Percentiles rank a stretch among this genome's conserved stretches.
Evolutionary conservation across 1,140 invertebrate species (phyloP).

Genomic region (Tribolium castaneum): DNA sequence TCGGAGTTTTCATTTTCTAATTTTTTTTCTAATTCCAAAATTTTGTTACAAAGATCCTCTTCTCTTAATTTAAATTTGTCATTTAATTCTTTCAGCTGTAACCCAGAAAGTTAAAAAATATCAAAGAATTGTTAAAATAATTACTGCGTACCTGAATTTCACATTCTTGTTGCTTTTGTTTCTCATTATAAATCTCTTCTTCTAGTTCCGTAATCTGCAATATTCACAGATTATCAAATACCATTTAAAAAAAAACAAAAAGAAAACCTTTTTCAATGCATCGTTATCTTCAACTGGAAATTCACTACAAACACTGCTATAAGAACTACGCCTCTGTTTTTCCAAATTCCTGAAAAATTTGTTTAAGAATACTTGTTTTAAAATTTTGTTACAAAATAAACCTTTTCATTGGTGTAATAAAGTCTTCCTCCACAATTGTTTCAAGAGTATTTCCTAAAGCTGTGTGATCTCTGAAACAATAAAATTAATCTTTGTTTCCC

Average conservation of each 20-base stretch:
- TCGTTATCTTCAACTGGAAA: background rate
- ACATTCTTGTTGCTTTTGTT: background rate
- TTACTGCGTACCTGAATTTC: background rate
- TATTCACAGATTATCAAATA: background rate
- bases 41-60: conserved; percentile 5
- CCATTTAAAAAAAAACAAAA: background rate
- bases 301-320: background rate
- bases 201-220: background rate
- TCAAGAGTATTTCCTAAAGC: background rate
- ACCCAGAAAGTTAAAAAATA: background rate
- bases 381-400: background rate
- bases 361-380: background rate
- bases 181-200: background rate
- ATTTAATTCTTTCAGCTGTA: background rate
- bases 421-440: background rate
- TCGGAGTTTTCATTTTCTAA: background rate
- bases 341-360: background rate
- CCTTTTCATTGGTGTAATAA: background rate
- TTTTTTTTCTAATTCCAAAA: conserved; percentile 7
- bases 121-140: background rate
- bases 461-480: background rate
- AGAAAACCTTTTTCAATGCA: background rate
- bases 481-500: background rate
- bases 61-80: background rate
- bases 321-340: background rate